Evolutionary conservation across 2,888 invertebrate species (phyloP).

Genomic region (Pteria penguin): DNA sequence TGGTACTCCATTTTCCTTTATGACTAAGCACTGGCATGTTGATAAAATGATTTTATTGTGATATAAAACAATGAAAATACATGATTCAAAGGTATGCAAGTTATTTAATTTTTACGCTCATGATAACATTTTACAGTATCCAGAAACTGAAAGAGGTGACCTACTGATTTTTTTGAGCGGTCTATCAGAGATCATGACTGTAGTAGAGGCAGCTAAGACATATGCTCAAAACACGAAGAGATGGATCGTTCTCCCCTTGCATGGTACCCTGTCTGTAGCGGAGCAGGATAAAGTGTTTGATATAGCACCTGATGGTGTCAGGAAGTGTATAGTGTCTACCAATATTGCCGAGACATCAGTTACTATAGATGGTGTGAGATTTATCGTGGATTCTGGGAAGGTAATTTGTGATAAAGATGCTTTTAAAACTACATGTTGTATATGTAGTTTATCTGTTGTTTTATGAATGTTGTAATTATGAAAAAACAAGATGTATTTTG

Average conservation of each 20-base stretch:
- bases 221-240: constrained; percentile 88
- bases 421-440: too few species aligned
- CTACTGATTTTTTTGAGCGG: constrained; percentile 96
- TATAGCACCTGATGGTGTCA: constrained; percentile 94
- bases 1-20: too few species aligned
- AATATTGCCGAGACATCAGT: constrained; percentile 99
- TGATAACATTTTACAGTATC: constrained; percentile 82
- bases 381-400: constrained; percentile 98
- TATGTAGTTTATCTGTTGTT: too few species aligned
- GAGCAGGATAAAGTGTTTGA: constrained; percentile 99
- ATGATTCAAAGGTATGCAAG: neutral
- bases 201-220: constrained; percentile 91
- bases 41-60: too few species aligned
- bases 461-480: too few species aligned
- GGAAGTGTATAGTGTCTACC: constrained; percentile 98
- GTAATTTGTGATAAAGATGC: too few species aligned
- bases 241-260: constrained; percentile 96
- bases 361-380: constrained; percentile 98
- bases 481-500: too few species aligned
- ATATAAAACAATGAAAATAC: too few species aligned
- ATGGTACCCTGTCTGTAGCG: constrained; percentile 93
- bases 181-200: constrained; percentile 91
- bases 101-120: neutral
- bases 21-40: too few species aligned
- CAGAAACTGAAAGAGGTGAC: constrained; percentile 93